A percentile compares a stretch with the other conserved stretches of the same genome.
Conservation (phyloP, 2,113 vertebrate genomes). For the Carassius carassius region DNA sequence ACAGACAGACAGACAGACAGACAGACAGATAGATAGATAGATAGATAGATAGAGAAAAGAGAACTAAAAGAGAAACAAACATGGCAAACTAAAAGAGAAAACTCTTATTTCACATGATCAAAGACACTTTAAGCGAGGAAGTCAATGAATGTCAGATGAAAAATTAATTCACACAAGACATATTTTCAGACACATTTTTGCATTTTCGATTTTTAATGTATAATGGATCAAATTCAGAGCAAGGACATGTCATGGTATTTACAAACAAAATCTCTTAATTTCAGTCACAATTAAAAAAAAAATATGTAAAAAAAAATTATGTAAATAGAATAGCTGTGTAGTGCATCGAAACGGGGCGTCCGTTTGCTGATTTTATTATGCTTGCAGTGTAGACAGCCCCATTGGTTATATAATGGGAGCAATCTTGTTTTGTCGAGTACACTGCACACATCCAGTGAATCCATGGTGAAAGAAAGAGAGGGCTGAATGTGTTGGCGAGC, state of each 20-base stretch:
- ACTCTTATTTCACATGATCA: not conserved
- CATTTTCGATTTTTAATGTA: not conserved
- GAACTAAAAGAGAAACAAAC: not conserved
- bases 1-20: no score
- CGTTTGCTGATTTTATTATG: not conserved
- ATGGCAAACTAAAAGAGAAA: not conserved
- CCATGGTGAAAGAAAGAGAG: not conserved
- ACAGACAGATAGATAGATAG: not conserved
- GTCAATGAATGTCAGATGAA: not conserved
- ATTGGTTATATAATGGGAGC: constrained; percentile 24
- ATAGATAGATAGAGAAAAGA: no score
- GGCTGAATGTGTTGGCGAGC: constrained; percentile 19
- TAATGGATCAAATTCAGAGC: not conserved
- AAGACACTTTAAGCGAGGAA: not conserved
- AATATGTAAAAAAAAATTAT: no score
- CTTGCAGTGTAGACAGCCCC: not conserved
- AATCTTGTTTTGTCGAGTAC: not conserved
- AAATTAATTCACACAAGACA: no score
- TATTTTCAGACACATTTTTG: not conserved
- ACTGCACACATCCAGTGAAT: not conserved
- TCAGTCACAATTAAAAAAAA: no score
- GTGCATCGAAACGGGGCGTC: not conserved
- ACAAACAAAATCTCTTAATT: not conserved
- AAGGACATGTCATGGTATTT: not conserved
- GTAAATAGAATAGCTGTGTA: not conserved